Evolutionary conservation across 2,797 vertebrate species (phyloP).

Genomic region (Oceanodroma leucorhoa): DNA sequence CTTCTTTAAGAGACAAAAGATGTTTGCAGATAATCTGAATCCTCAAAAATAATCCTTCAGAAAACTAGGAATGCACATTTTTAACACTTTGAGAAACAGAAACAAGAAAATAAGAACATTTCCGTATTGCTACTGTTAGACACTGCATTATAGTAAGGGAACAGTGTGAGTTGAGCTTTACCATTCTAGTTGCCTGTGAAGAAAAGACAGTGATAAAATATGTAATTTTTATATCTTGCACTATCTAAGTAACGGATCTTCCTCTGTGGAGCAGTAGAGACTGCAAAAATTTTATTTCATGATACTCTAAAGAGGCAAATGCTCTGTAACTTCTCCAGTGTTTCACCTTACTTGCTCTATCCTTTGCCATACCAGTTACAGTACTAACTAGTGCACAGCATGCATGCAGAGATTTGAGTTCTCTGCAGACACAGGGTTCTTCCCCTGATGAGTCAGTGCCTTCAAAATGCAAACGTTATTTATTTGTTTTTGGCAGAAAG

Average conservation of each 20-base stretch:
- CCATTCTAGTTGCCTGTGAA: neutral
- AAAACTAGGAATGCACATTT: neutral
- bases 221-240: fast-evolving
- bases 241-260: neutral
- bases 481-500: conserved; percentile 41
- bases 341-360: neutral
- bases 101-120: neutral
- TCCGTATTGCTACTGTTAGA: neutral
- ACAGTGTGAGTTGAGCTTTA: neutral
- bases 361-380: neutral
- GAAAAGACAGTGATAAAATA: neutral
- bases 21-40: neutral
- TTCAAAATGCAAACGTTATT: conserved; percentile 25
- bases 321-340: neutral
- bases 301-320: neutral
- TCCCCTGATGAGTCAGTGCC: conserved; percentile 25
- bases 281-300: neutral
- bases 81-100: neutral
- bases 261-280: neutral
- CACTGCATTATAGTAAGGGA: neutral
- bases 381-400: neutral
- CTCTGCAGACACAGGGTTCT: neutral
- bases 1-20: neutral
- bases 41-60: neutral
- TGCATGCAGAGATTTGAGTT: neutral